These are phyloP conservation scores for Liodrosophila aerea DNA, from an alignment of 2,888 invertebrate species.

Conservation along the genomic window DNA sequence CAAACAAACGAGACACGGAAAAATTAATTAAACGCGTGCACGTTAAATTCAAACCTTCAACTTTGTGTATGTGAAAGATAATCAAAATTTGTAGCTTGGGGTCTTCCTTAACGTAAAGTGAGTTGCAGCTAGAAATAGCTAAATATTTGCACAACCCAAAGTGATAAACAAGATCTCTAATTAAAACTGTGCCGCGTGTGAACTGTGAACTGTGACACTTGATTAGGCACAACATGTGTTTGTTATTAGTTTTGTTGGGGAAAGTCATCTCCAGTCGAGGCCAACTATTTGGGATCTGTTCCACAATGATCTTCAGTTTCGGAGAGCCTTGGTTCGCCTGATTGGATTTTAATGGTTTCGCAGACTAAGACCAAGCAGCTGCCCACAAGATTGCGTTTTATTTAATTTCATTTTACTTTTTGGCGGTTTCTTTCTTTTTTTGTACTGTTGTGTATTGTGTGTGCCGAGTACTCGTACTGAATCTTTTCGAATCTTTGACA, in stretches of 20 bases:
- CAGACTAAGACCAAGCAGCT: constrained; percentile 31
- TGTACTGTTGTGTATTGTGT: constrained; percentile 1
- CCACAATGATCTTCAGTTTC: constrained; percentile 20
- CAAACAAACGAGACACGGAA: constrained; percentile 10
- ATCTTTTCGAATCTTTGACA: constrained; percentile 8
- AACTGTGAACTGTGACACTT: constrained; percentile 23
- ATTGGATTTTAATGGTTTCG: constrained; percentile 48
- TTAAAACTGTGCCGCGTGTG: constrained; percentile 3
- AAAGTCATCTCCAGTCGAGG: constrained; percentile 31
- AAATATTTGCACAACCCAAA: constrained; percentile 25
- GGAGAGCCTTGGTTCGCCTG: constrained; percentile 41
- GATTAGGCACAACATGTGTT: constrained; percentile 13
- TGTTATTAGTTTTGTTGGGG: constrained; percentile 1
- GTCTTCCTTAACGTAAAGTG: constrained; percentile 1
- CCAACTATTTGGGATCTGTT: constrained; percentile 31
- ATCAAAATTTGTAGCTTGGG: constrained; percentile 1
- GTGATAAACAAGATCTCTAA: constrained; percentile 2
- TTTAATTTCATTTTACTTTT: constrained; percentile 16
- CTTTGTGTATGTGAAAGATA: constrained; percentile 13
- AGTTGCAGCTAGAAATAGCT: not conserved
- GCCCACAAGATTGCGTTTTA: constrained; percentile 51
- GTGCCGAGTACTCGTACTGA: constrained; percentile 4
- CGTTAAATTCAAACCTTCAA: constrained; percentile 35
- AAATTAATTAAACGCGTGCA: constrained; percentile 28
- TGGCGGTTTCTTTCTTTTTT: constrained; percentile 1